Conservation (phyloP, 1,140 invertebrate genomes). For the Papilio helenus region DNA sequence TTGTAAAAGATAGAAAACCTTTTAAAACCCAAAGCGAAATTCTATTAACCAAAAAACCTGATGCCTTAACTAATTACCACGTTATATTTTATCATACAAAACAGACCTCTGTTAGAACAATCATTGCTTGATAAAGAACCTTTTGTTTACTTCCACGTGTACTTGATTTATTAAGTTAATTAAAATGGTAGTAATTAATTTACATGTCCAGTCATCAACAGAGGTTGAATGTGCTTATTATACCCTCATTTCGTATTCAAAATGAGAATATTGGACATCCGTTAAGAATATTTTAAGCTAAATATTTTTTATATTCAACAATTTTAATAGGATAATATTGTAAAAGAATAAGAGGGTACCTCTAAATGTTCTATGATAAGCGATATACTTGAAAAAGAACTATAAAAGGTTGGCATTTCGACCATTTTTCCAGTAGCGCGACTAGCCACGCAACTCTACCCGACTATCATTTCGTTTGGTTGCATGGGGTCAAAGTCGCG, state of each 20-base stretch:
- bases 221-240: conserved; percentile 12
- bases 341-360: too few species aligned
- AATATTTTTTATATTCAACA: too few species aligned
- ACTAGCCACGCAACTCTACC: too few species aligned
- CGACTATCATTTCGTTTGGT: too few species aligned
- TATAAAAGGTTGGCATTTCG: too few species aligned
- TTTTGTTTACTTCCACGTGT: conserved; percentile 2
- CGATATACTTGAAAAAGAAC: too few species aligned
- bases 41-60: not conserved
- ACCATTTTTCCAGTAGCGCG: too few species aligned
- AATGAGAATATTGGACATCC: not conserved
- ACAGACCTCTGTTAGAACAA: not conserved
- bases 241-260: not conserved
- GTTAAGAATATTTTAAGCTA: not conserved
- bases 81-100: not conserved
- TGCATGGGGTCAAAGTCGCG: too few species aligned
- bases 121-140: not conserved
- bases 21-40: not conserved
- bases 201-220: conserved; percentile 12
- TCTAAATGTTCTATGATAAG: too few species aligned
- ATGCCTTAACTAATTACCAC: not conserved
- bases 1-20: too few species aligned
- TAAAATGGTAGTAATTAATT: conserved; percentile 19
- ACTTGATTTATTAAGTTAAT: conserved; percentile 6
- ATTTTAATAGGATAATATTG: too few species aligned